These are phyloP conservation scores for Leptatherina wallacei DNA, from an alignment of 2,797 vertebrate species.

Conservation along the genomic window DNA sequence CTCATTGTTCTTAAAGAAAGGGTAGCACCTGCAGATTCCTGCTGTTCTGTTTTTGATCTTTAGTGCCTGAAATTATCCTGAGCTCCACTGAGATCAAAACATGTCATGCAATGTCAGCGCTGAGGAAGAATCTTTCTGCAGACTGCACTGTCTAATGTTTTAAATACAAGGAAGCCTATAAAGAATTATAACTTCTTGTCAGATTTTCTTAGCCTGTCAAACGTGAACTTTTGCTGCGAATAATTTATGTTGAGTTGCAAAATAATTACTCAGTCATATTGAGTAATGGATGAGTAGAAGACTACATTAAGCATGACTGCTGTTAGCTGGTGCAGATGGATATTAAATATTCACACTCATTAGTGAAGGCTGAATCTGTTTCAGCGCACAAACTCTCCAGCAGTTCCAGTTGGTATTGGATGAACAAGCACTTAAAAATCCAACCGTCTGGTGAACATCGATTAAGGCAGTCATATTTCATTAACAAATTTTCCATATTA, in stretches of 20 bases:
- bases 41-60: constrained; percentile 22
- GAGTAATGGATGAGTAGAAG: not conserved
- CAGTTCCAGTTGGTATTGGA: not conserved
- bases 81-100: constrained; percentile 21
- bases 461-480: not conserved
- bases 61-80: constrained; percentile 5
- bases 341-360: constrained; percentile 4
- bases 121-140: constrained; percentile 10
- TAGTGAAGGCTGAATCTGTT: not conserved
- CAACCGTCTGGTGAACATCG: not conserved
- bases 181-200: not conserved
- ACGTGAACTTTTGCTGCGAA: not conserved
- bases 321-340: not conserved
- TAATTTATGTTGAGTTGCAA: not conserved
- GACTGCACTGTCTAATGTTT: constrained; percentile 1
- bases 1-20: not conserved
- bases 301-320: not conserved
- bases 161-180: not conserved
- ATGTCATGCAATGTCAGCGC: constrained; percentile 6
- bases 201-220: not conserved
- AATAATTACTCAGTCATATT: constrained; percentile 5
- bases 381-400: not conserved
- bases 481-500: too few species aligned
- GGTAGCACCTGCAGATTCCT: constrained; percentile 3
- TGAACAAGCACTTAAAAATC: constrained; percentile 1